Base-by-base conservation (phyloP, 2,888 invertebrate genomes). In the Allolobophora icterica region DNA sequence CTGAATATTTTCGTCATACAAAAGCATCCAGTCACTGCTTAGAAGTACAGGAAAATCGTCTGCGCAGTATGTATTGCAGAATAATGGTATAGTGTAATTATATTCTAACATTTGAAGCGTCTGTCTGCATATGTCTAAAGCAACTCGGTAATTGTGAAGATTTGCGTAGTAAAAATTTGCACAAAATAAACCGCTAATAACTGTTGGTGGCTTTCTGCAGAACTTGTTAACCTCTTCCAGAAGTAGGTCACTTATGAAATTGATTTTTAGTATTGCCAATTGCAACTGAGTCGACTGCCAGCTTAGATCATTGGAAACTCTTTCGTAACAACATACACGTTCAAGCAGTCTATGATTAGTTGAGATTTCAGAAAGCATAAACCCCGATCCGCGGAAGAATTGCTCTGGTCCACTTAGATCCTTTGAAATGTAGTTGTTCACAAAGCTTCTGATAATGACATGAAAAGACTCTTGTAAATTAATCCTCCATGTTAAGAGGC, bases 1-100 rank as follows among this genome's bases (percentile, higher is more conserved):
- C 87, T 87, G 87, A 35, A 87, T 87, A 38, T 87, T 34, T 87
- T 87, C 34, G 38, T 87, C 87, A 87, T 13, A 87, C 19, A 87
- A 38, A 17, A 19, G 21, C 87, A 87, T 87, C 34, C 4, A 24
- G 87, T 87, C 87, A 38, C 19, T 24, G 19, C 38, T 38, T 19
- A 87, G 35, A 24, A 35, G 0, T 1, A 87, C 38, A 34, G 87
- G 38, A 15, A 87, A 87, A 24, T 13, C 0, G 0, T 38, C 34
- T 8, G 8, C 5, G 35, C 21, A 35, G 38, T 34, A 87, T 34
- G 34, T 8, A 1, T 5, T 38, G 15, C 5, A 34, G 24, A 35
- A 17, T 17, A 45, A 17, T 21, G 34, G 19, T 13, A 34, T 35
- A 13, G 5, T 17, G 34, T 24, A 5, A 38, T 0, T 35, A 24